A percentile compares a stretch with the other conserved stretches of the same genome.
Conservation (phyloP, 2,888 invertebrate genomes). For the Acleris holmiana region DNA sequence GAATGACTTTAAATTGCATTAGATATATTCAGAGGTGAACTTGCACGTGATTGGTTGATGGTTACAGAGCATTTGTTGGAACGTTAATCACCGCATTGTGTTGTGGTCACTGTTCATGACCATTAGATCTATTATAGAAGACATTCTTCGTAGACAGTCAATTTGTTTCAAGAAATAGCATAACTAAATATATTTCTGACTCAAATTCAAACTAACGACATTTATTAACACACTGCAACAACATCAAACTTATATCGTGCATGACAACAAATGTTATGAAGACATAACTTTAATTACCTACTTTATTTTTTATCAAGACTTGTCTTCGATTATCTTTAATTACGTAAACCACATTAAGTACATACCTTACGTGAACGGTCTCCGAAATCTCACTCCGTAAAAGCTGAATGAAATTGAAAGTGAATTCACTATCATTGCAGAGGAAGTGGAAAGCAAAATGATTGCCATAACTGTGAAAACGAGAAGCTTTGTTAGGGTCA, state of each 20-base stretch:
- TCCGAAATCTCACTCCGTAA: slow-evolving; percentile 26
- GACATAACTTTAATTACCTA: slow-evolving; percentile 5
- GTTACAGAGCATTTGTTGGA: not conserved
- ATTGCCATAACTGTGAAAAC: slow-evolving; percentile 40
- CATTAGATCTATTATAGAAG: too few species aligned
- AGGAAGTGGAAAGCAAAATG: slow-evolving; percentile 48
- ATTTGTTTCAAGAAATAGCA: too few species aligned
- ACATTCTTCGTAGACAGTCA: too few species aligned
- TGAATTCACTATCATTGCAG: slow-evolving; percentile 50
- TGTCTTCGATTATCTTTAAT: slow-evolving; percentile 27
- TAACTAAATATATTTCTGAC: too few species aligned
- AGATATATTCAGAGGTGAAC: slow-evolving; percentile 27
- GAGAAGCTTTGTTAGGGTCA: slow-evolving; percentile 26
- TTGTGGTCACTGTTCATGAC: not conserved
- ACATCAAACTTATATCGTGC: too few species aligned
- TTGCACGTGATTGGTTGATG: not conserved
- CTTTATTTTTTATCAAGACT: slow-evolving; percentile 26
- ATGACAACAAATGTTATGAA: too few species aligned
- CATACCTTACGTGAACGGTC: slow-evolving; percentile 2
- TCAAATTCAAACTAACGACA: too few species aligned
- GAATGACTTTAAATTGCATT: slow-evolving; percentile 32
- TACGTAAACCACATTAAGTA: slow-evolving; percentile 31
- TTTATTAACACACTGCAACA: too few species aligned
- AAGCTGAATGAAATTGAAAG: slow-evolving; percentile 58
- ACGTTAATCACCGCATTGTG: slow-evolving; percentile 1